A percentile compares a stretch with the other conserved stretches of the same genome.
Conservation (phyloP, 2,113 vertebrate species). For the Dendrocopos noguchii region DNA sequence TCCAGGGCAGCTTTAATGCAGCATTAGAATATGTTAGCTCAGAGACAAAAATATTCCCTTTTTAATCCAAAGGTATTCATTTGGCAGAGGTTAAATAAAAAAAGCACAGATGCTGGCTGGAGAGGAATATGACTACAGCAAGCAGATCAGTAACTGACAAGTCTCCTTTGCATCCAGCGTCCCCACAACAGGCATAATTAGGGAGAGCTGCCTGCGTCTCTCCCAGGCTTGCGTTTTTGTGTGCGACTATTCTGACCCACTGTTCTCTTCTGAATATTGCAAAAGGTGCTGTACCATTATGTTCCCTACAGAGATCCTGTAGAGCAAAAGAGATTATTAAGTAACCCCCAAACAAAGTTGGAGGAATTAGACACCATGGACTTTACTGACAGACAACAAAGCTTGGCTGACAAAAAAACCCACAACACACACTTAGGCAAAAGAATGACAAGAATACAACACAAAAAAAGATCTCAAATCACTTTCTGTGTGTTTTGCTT, state of each 20-base stretch:
- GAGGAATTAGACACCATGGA: neutral
- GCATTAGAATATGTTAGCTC: constrained; percentile 74
- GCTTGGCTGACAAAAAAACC: neutral
- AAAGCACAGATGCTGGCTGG: constrained; percentile 76
- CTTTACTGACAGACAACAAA: neutral
- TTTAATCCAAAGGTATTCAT: constrained; percentile 70
- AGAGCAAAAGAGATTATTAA: neutral
- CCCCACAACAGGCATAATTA: neutral
- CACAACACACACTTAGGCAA: neutral
- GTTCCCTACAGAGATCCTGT: neutral
- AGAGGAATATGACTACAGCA: constrained; percentile 76
- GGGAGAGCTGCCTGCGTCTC: constrained; percentile 29
- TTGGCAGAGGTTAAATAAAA: constrained; percentile 77
- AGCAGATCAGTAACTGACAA: constrained; percentile 71
- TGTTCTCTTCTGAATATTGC: neutral
- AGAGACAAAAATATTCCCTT: constrained; percentile 72
- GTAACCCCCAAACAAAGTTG: neutral
- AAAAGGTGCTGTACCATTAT: neutral
- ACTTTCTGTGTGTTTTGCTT: neutral
- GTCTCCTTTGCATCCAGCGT: constrained; percentile 36
- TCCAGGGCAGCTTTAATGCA: constrained; percentile 77
- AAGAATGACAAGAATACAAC: neutral
- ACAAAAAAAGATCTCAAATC: neutral
- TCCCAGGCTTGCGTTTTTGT: neutral
- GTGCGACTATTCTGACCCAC: neutral